Base-by-base conservation (phyloP, 1,140 invertebrate species). In the Plutomurus gul region DNA sequence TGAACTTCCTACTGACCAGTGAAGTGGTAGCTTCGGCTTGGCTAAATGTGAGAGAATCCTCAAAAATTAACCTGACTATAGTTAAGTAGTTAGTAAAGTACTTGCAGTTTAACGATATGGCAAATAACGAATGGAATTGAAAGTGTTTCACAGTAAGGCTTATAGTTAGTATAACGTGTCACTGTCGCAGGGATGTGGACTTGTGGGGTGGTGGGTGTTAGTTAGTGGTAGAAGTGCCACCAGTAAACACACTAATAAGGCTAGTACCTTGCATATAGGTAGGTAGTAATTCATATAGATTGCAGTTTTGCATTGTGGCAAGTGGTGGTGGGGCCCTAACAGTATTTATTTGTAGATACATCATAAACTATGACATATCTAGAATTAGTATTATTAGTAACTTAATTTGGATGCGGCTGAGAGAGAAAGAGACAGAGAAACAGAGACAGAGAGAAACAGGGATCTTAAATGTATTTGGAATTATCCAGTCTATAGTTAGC, bases 1-100 rank as follows among this genome's bases (percentile, higher is more conserved):
- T 76, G 75, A 76, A 76, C 75, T 76, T 76, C 75, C 75, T 76
- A 76, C 47, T 76, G 75, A 76, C 75, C 75, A 72, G 70, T 72
- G 70, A 72, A 72, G 70, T 72, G 70, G 70, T 43, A 72, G 70
- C 70, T 72, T 72, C 36, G 70, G 36, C 70, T 72, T 72, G 70
- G 70, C 70, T 22, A 72, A 65, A 65, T 36, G 56, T 65, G 56
- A 65, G 56, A 25, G 27, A 65, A 65, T 65, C 56, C 56, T 65
- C 27, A 33, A 65, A 65, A 65, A n/a, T n/a, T 65, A 30, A 65
- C 27, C 56, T 65, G 27, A 65, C 13, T 65, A 30, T 65, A 65
- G 56, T 65, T 30, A 65, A 27, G 27, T 65, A 65, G 27, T 30
- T 33, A 13, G 56, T 65, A 33, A 65, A 25, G 30, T 65, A 65